Conservation (phyloP, 1,140 invertebrate species). For the Atta texana region DNA sequence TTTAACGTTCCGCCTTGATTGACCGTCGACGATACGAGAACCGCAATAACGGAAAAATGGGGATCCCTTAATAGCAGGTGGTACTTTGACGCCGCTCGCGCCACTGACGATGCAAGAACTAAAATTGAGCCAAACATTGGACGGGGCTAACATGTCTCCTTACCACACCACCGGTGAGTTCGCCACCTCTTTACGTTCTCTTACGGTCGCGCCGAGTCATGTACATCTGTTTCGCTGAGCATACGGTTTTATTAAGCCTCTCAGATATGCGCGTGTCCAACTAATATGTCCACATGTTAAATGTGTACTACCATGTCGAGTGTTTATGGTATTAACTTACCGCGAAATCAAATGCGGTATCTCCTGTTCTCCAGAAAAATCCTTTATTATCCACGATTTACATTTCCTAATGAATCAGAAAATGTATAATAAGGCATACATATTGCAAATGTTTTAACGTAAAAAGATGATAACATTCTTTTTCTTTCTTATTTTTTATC, state of each 20-base stretch:
- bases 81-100: constrained; percentile 91
- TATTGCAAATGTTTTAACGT: background rate
- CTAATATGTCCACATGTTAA: constrained; percentile 56
- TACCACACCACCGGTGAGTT: constrained; percentile 89
- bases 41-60: constrained; percentile 78
- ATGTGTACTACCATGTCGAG: constrained; percentile 35
- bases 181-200: constrained; percentile 80
- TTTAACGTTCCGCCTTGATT: constrained; percentile 79
- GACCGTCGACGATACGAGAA: constrained; percentile 70
- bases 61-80: constrained; percentile 87
- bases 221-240: constrained; percentile 55
- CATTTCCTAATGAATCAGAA: background rate
- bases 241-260: constrained; percentile 45
- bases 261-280: constrained; percentile 50
- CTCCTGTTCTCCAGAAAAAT: background rate
- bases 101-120: constrained; percentile 93
- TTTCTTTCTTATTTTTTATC: background rate
- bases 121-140: constrained; percentile 89
- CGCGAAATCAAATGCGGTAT: constrained; percentile 25
- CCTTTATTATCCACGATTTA: constrained; percentile 20
- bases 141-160: constrained; percentile 89
- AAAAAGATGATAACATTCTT: background rate
- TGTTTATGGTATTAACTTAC: constrained; percentile 47
- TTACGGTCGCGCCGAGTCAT: constrained; percentile 55
- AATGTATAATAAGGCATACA: background rate